A percentile compares a stretch with the other conserved stretches of the same genome.
Evolutionary conservation across 1,140 invertebrate genomes (phyloP).

Genomic region (Drosophila subpulchrella): DNA sequence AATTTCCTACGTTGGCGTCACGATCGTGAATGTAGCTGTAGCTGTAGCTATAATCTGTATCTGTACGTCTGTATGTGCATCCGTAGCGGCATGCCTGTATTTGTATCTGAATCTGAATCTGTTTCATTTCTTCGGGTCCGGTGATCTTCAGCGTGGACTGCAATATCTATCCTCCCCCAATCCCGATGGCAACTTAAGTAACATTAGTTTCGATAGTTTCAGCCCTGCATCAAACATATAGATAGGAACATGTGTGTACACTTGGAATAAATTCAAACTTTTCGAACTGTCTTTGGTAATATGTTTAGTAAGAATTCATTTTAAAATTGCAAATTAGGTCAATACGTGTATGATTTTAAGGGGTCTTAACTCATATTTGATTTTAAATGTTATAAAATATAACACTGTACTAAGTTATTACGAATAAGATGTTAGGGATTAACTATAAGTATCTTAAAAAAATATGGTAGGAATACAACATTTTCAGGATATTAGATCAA

Average conservation of each 20-base stretch:
- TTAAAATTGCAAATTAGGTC: no score
- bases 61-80: conserved; percentile 30
- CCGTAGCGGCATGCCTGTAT: conserved; percentile 20
- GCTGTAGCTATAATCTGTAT: conserved; percentile 31
- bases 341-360: no score
- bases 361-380: no score
- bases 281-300: background rate
- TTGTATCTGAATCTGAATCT: conserved; percentile 22
- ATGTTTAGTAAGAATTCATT: background rate
- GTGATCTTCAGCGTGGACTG: conserved; percentile 50
- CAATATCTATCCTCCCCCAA: conserved; percentile 46
- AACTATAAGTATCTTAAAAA: background rate
- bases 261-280: conserved; percentile 4
- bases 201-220: conserved; percentile 70
- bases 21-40: conserved; percentile 55
- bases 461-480: no score
- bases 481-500: no score
- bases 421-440: no score
- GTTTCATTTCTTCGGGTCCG: conserved; percentile 30
- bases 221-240: conserved; percentile 24
- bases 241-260: conserved; percentile 39
- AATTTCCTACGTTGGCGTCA: conserved; percentile 42
- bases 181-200: conserved; percentile 57
- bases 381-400: no score
- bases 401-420: no score